Evolutionary conservation across 1,140 invertebrate species (phyloP).

Genomic region (Dufourea novaeangliae): DNA sequence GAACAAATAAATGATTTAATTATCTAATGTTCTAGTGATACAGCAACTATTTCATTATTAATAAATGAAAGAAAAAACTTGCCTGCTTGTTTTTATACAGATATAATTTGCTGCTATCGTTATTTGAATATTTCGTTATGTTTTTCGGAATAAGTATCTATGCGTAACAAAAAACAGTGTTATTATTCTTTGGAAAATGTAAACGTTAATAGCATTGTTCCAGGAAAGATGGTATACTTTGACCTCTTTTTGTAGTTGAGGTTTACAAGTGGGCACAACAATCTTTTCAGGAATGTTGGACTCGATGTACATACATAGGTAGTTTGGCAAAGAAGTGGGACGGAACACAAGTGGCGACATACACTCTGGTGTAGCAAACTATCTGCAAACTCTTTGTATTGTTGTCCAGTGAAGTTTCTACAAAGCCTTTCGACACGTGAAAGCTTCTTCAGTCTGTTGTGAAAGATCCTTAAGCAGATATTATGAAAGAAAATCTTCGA

Average conservation of each 20-base stretch:
- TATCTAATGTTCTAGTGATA: no score
- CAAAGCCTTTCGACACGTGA: neutral
- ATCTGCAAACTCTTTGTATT: slow-evolving; percentile 8
- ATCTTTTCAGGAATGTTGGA: neutral
- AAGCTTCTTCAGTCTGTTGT: neutral
- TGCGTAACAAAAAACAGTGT: no score
- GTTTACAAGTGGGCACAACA: neutral
- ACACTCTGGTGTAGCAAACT: neutral
- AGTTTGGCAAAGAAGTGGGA: neutral
- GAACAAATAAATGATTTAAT: no score
- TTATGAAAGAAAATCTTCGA: neutral
- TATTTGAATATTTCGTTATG: no score
- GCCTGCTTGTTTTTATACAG: no score
- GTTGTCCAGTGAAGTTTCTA: slow-evolving; percentile 5
- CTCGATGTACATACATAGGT: neutral
- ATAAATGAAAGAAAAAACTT: no score
- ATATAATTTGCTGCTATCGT: no score
- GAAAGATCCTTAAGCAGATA: neutral
- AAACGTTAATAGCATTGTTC: neutral
- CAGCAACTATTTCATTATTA: no score
- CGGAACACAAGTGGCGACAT: neutral
- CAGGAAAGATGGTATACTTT: neutral
- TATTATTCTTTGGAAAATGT: no score
- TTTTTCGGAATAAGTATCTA: no score
- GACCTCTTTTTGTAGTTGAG: neutral